Evolutionary conservation across 2,797 vertebrate genomes (phyloP).

Genomic region (Pagetopsis macropterus): DNA sequence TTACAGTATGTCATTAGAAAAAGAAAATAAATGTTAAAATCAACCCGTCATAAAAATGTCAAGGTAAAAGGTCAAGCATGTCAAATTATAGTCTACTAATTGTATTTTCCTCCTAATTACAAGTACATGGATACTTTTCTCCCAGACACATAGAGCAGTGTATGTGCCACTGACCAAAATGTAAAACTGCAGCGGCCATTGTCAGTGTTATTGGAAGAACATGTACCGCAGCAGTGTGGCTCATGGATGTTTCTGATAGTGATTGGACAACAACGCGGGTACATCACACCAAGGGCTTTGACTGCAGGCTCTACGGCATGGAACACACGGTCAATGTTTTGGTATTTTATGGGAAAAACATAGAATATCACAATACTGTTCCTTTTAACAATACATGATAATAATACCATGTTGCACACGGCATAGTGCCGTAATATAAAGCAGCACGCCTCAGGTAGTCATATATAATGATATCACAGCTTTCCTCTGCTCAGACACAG

Average conservation of each 20-base stretch:
- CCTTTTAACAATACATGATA: neutral
- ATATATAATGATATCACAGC: slow-evolving; percentile 8
- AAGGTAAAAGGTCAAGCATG: too few relatives aligned
- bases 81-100: neutral
- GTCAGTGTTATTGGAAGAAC: neutral
- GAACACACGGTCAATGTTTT: neutral
- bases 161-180: neutral
- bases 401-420: neutral
- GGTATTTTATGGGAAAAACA: neutral
- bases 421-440: neutral
- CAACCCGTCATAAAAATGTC: too few relatives aligned
- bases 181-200: neutral
- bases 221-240: neutral
- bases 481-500: slow-evolving; percentile 15
- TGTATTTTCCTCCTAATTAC: neutral
- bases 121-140: neutral
- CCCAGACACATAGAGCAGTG: neutral
- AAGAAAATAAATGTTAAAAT: too few relatives aligned
- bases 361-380: neutral
- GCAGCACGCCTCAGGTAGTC: slow-evolving; percentile 17
- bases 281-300: neutral
- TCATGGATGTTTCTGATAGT: neutral
- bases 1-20: too few relatives aligned
- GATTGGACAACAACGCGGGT: neutral
- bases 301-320: neutral